Conservation (phyloP, 2,113 vertebrate species). For the Etheostoma spectabile region DNA sequence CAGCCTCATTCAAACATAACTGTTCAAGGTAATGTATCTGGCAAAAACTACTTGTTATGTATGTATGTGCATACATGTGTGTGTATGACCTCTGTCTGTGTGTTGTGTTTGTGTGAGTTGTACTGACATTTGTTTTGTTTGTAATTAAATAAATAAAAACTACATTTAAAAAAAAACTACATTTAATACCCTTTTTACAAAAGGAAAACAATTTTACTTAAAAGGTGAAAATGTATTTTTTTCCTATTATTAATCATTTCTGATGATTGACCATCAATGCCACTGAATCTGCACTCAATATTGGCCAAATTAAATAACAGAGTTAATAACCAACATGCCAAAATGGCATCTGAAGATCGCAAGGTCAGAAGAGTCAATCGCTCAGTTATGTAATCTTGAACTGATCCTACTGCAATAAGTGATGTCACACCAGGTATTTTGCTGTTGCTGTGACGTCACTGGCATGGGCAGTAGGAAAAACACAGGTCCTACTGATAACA, state of each 20-base stretch:
- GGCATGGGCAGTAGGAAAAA: neutral
- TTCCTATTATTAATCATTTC: neutral
- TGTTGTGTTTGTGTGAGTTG: too few relatives aligned
- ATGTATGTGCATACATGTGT: too few relatives aligned
- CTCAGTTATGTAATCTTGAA: neutral
- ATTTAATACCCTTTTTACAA: neutral
- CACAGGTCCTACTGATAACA: neutral
- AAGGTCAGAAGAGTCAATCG: neutral
- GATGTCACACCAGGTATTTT: neutral
- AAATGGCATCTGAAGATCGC: neutral
- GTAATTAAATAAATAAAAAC: too few relatives aligned
- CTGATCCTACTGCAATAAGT: neutral
- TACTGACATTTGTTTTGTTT: too few relatives aligned
- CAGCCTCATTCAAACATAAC: conserved; percentile 22
- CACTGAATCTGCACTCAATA: neutral
- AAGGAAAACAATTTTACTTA: too few relatives aligned
- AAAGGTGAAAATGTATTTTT: neutral
- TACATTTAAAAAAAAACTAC: neutral
- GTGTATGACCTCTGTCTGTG: too few relatives aligned
- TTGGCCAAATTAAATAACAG: neutral
- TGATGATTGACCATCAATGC: neutral
- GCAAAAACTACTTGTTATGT: neutral
- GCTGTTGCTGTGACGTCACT: neutral
- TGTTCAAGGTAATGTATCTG: neutral
- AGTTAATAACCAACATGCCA: neutral